These are phyloP conservation scores for Tachyglossus aculeatus DNA, from an alignment of 2,797 vertebrate species.

Conservation along the genomic window DNA sequence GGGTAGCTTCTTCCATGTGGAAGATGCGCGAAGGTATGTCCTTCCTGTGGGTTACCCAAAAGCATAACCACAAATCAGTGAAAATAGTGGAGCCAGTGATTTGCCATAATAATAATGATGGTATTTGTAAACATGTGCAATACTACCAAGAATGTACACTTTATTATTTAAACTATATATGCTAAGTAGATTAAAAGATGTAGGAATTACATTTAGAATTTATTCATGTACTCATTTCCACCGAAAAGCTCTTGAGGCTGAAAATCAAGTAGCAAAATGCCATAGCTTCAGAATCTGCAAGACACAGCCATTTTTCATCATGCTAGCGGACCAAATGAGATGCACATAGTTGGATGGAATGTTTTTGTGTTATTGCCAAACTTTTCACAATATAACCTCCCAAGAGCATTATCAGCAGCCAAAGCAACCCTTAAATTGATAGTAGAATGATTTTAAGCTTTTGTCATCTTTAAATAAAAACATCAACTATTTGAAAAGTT, in stretches of 20 bases:
- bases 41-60: too few relatives aligned
- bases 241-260: constrained; percentile 8
- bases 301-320: neutral
- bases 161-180: too few relatives aligned
- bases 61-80: too few relatives aligned
- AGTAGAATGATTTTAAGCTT: constrained; percentile 23
- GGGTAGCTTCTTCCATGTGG: too few relatives aligned
- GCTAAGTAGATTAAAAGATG: too few relatives aligned
- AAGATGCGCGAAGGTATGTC: too few relatives aligned
- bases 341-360: constrained; percentile 34
- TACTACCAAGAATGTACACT: too few relatives aligned
- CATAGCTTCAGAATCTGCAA: neutral
- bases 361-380: constrained; percentile 31
- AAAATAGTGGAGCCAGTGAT: too few relatives aligned
- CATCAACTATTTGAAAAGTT: neutral
- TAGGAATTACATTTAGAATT: too few relatives aligned
- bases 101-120: too few relatives aligned
- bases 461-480: constrained; percentile 9
- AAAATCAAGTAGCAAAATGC: constrained; percentile 10
- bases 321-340: constrained; percentile 12
- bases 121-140: too few relatives aligned
- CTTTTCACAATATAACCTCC: constrained; percentile 21
- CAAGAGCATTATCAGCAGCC: constrained; percentile 1
- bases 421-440: neutral
- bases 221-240: constrained; percentile 6